Conservation (phyloP, 2,113 vertebrate genomes). For the Melanerpes aurifrons region DNA sequence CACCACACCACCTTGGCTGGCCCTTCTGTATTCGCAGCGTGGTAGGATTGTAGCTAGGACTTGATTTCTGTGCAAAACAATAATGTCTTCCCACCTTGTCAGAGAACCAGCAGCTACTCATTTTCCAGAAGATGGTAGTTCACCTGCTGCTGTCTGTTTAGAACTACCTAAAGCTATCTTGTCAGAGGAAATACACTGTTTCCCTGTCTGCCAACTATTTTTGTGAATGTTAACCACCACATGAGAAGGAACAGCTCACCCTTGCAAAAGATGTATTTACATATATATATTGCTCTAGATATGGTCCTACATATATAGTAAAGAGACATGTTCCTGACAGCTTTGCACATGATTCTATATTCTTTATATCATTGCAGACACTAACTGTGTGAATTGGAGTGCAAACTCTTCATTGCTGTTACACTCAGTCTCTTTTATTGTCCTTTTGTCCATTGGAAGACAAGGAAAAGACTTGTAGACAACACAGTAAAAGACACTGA, state of each 20-base stretch:
- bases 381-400: background rate
- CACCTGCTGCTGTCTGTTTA: background rate
- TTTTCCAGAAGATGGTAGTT: background rate
- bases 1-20: background rate
- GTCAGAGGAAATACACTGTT: background rate
- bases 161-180: background rate
- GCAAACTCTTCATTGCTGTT: too few species aligned
- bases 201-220: background rate
- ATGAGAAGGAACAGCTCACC: background rate
- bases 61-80: background rate
- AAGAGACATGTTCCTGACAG: background rate
- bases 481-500: background rate
- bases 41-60: background rate
- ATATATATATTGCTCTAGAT: background rate
- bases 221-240: background rate
- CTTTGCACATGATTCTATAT: background rate
- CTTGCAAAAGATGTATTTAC: background rate
- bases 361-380: background rate
- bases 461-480: background rate
- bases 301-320: background rate
- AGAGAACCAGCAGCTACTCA: background rate
- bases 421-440: too few species aligned
- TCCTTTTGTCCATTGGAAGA: background rate
- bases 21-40: background rate
- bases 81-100: background rate